Evolutionary conservation across 2,888 invertebrate genomes (phyloP).

Genomic region (Drosophila atripex): DNA sequence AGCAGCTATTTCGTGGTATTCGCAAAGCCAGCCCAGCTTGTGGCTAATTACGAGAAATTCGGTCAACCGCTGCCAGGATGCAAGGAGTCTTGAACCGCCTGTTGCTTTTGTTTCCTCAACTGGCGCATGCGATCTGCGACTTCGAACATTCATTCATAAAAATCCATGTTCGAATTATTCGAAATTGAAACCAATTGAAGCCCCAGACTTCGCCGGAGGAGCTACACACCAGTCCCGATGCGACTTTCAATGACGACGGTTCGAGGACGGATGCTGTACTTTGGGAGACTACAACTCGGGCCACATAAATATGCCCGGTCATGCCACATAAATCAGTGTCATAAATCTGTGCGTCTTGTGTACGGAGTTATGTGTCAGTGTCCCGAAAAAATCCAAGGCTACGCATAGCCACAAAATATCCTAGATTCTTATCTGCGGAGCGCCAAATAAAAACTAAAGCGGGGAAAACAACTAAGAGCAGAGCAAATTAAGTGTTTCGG

Average conservation of each 20-base stretch:
- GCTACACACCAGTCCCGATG: slow-evolving; percentile 57
- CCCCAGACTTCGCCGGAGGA: background rate
- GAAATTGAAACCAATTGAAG: slow-evolving; percentile 34
- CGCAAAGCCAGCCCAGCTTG: slow-evolving; percentile 25
- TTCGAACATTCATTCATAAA: slow-evolving; percentile 63
- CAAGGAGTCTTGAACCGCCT: slow-evolving; percentile 28
- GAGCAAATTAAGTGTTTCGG: slow-evolving; percentile 49
- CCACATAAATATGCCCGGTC: slow-evolving; percentile 33
- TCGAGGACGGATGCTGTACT: background rate
- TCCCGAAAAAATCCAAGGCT: slow-evolving; percentile 41
- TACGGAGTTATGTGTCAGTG: slow-evolving; percentile 64
- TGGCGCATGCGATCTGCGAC: slow-evolving; percentile 34
- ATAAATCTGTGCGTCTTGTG: slow-evolving; percentile 65
- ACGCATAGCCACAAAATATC: slow-evolving; percentile 39
- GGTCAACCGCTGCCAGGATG: slow-evolving; percentile 17
- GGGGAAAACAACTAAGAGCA: slow-evolving; percentile 18
- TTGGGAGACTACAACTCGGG: slow-evolving; percentile 1
- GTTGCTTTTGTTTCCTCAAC: slow-evolving; percentile 21
- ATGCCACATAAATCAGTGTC: slow-evolving; percentile 65
- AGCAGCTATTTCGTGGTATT: slow-evolving; percentile 25
- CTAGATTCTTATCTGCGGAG: slow-evolving; percentile 21
- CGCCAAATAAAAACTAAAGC: slow-evolving; percentile 17
- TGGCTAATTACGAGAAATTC: slow-evolving; percentile 26
- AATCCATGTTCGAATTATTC: slow-evolving; percentile 31
- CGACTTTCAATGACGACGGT: slow-evolving; percentile 62